Evolutionary conservation across 1,140 invertebrate genomes (phyloP).

Genomic region (Drosophila punjabiensis): DNA sequence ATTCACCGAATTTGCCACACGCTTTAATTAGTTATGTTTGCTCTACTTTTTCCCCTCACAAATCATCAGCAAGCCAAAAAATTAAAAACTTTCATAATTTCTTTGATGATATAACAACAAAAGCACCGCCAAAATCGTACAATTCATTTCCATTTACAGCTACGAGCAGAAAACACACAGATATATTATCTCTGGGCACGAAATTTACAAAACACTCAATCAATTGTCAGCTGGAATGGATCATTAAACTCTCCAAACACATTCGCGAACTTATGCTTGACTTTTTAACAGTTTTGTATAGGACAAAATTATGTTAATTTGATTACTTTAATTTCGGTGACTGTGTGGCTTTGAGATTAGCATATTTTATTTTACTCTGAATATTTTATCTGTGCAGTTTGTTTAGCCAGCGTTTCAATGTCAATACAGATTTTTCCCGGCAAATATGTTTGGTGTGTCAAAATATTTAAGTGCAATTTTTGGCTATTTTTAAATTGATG

Average conservation of each 20-base stretch:
- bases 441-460: conserved; percentile 25
- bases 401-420: conserved; percentile 37
- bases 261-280: conserved; percentile 7
- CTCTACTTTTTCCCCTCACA: conserved; percentile 41
- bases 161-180: conserved; percentile 29
- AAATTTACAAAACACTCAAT: conserved; percentile 62
- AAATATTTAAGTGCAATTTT: conserved; percentile 48
- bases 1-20: conserved; percentile 20
- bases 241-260: conserved; percentile 54
- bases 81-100: conserved; percentile 51
- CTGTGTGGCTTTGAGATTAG: conserved; percentile 28
- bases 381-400: conserved; percentile 6
- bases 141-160: conserved; percentile 39
- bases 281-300: conserved; percentile 56
- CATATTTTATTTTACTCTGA: conserved; percentile 26
- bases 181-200: conserved; percentile 41
- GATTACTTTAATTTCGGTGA: conserved; percentile 11
- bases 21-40: conserved; percentile 27
- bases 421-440: conserved; percentile 10
- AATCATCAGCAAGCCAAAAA: conserved; percentile 27
- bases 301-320: conserved; percentile 60
- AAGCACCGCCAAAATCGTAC: conserved; percentile 22
- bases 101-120: conserved; percentile 29
- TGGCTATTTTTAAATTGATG: conserved; percentile 22
- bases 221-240: conserved; percentile 40